These are phyloP conservation scores for Porites divaricata DNA, from an alignment of 92 coral and sea anemone species.

Conservation along the genomic window DNA sequence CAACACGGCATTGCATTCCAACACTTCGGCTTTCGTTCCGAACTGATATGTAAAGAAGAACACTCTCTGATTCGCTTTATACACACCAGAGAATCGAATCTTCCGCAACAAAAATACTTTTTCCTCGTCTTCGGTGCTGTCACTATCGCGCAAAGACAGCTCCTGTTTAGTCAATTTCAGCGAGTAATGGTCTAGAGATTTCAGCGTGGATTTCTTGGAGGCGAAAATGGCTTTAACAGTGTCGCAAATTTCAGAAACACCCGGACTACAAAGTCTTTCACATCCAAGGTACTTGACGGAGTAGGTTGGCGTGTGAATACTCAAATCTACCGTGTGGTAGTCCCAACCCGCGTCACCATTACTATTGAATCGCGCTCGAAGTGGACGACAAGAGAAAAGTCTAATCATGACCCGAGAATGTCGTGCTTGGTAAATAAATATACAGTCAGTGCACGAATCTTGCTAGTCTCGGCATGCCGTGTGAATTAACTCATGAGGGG, in stretches of 20 bases:
- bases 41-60: constrained; percentile 96
- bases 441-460: constrained; percentile 23
- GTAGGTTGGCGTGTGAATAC: constrained; percentile 77
- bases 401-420: constrained; percentile 71
- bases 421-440: constrained; percentile 20
- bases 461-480: constrained; percentile 30
- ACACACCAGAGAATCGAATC: constrained; percentile 91
- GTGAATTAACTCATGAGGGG: constrained; percentile 46
- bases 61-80: constrained; percentile 77
- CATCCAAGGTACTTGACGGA: constrained; percentile 94
- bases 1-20: constrained; percentile 85
- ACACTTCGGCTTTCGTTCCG: constrained; percentile 88
- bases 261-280: constrained; percentile 82
- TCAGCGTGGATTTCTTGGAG: constrained; percentile 59
- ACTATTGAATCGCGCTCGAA: constrained; percentile 54
- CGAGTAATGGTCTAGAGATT: constrained; percentile 70
- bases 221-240: constrained; percentile 76
- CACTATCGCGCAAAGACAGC: constrained; percentile 77
- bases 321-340: constrained; percentile 80
- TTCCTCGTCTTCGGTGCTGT: constrained; percentile 83
- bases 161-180: constrained; percentile 87
- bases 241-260: constrained; percentile 88
- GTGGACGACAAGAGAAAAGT: constrained; percentile 78
- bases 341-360: constrained; percentile 72
- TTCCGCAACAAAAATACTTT: constrained; percentile 77